A percentile compares a stretch with the other conserved stretches of the same genome.
These are phyloP conservation scores for Polylopha cassiicola DNA, from an alignment of 2,888 invertebrate species.

Conservation along the genomic window DNA sequence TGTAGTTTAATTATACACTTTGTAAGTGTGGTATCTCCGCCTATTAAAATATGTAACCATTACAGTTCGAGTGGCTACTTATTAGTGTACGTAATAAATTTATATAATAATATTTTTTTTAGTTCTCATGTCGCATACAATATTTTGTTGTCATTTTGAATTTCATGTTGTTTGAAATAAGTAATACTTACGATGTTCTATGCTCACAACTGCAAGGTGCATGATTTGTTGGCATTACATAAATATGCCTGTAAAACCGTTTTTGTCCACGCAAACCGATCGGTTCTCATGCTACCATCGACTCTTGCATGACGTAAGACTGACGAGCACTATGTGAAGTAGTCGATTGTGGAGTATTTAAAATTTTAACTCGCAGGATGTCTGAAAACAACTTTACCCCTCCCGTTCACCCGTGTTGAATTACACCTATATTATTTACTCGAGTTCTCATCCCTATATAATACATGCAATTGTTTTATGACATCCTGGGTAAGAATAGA, in stretches of 20 bases:
- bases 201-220: conserved; percentile 34
- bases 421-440: conserved; percentile 5
- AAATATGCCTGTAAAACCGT: conserved; percentile 22
- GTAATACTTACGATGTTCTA: conserved; percentile 27
- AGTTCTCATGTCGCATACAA: conserved; percentile 47
- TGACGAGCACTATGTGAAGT: conserved; percentile 53
- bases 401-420: conserved; percentile 14
- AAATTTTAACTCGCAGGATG: conserved; percentile 44
- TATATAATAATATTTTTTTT: conserved; percentile 60
- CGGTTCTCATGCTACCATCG: conserved; percentile 8
- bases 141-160: conserved; percentile 40
- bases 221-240: conserved; percentile 25
- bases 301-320: conserved; percentile 57
- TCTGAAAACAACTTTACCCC: conserved; percentile 38
- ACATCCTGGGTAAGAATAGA: conserved; percentile 53
- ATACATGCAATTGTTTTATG: conserved; percentile 41
- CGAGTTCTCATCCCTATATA: conserved; percentile 19
- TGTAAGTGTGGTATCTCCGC: conserved; percentile 75
- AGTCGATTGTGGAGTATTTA: conserved; percentile 44
- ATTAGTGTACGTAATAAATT: conserved; percentile 70
- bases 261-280: conserved; percentile 31
- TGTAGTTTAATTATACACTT: conserved; percentile 75
- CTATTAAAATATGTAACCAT: conserved; percentile 75
- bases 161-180: conserved; percentile 23
- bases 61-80: conserved; percentile 69